Evolutionary conservation across 1,140 invertebrate genomes (phyloP), one percentile per base, ranked within the genome.

Genomic region (Bombus turneri): DNA sequence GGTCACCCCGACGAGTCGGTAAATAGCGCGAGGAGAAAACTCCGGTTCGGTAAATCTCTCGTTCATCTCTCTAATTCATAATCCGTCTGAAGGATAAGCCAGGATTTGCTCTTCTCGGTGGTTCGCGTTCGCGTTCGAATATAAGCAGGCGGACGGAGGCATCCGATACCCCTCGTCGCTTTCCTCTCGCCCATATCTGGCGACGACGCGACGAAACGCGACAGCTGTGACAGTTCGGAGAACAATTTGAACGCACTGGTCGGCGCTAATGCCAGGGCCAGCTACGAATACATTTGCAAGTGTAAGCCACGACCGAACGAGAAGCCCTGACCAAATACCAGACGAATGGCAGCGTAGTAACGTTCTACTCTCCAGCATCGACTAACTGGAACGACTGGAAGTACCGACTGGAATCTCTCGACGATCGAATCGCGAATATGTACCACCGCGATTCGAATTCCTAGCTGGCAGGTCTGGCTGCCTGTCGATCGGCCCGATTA

Each of bases 231-330:
- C 77, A 86, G 76, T 86, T 86, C 64, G 75, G 68, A 74, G 69
- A 81, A 90, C 83, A 88, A 89, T 88, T 90, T 80, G 62, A 41
- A 72, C 57, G 62, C 80, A 53, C 47, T 53, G 47, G 47, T 53
- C 47, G 47, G 66, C 88, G 84, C 86, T 91, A 91, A 92, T 92
- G 91, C 82, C 87, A 74, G 59, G 68, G 43, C 47, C 47, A 53
- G 83, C 68, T 72, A 59, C 62, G 90, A 92, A 92, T 91, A 87
- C 90, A 92, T 92, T 93, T 92, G 91, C 91, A 92, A 92, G 86
- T 86, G 79, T 90, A 91, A 92, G 86, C 88, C 74, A 66, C 68
- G 74, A 28, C 22, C 18, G 41, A 57, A 43, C 66, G 87, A 18
- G 76, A 37, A 80, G 47, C 68, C 79, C 86, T 83, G 88, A 80